Evolutionary conservation across 2,797 vertebrate genomes (phyloP), one percentile per base, ranked within the genome.

Genomic region (Gymnothorax reevesii): DNA sequence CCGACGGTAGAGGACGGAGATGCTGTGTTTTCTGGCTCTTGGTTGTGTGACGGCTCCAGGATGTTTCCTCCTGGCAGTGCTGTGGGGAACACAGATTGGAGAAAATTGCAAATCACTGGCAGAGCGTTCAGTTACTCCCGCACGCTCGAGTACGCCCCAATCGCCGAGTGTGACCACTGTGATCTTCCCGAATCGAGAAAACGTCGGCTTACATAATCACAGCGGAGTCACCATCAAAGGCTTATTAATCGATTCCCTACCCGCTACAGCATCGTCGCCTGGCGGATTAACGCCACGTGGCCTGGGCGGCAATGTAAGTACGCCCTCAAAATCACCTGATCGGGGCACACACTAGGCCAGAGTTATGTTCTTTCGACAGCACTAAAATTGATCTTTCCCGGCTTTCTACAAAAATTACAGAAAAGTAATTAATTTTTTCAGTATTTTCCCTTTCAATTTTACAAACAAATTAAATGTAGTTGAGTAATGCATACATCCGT

Each of bases 1-100:
- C 55, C 33, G 54, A 55, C 77, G 13, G 83, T 73, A 60, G 13
- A 75, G 82, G 52, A 33, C n/a, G 59, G 62, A 87, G 82, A 33
- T 10, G n/a, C 80, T 83, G 57, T 2, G 79, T 57, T 10, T 25
- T 82, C 20, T 12, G 7, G 7, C 17, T 64, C 59, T 60, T 33
- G 49, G 83, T 83, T 6, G 55, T 42, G 27, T 22, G 12, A 8
- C 8, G 49, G 71, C 71, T 75, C 27, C 13, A 42, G 82, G 82
- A 42, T 83, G 60, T 57, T 57, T 57, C 79, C n/a, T 57, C 79
- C 25, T 9, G 52, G n/a, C 55, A 25, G 5, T 7, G 20, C 12
- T 20, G 13, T 22, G 25, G 12, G 79, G 54, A 4, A 27, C 12
- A 22, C 27, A n/a, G 80, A 8, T n/a, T 82, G 20, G 10, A 7